Evolutionary conservation across 2,888 invertebrate species (phyloP).

Genomic region (Epirrita christyi): DNA sequence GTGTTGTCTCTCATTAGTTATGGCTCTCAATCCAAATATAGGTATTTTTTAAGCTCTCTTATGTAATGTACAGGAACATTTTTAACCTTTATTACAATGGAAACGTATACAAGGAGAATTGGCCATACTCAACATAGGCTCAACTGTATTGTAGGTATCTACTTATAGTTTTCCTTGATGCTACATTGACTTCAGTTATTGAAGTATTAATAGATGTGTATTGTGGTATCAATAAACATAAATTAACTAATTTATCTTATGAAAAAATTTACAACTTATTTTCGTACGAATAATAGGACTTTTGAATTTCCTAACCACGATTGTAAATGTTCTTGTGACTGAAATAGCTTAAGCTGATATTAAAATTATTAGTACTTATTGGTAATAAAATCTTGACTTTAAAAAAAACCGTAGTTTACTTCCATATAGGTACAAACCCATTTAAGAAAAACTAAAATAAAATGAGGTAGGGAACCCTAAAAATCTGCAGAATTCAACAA

Average conservation of each 20-base stretch:
- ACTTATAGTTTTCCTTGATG: neutral
- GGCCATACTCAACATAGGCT: neutral
- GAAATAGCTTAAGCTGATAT: constrained; percentile 28
- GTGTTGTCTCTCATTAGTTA: constrained; percentile 18
- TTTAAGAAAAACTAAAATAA: neutral
- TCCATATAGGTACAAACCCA: neutral
- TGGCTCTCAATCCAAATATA: constrained; percentile 37
- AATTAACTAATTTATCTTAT: neutral
- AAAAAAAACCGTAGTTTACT: constrained; percentile 6
- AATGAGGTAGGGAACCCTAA: no score
- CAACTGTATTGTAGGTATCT: neutral
- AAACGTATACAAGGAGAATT: constrained; percentile 20
- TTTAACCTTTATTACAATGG: constrained; percentile 4
- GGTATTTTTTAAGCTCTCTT: constrained; percentile 47
- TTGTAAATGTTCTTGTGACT: constrained; percentile 18
- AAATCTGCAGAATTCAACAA: no score
- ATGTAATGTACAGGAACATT: constrained; percentile 21
- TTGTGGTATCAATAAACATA: neutral
- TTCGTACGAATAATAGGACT: neutral
- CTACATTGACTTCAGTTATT: neutral
- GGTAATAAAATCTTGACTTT: constrained; percentile 12
- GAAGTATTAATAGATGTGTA: neutral
- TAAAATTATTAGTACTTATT: constrained; percentile 11
- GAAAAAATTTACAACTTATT: neutral
- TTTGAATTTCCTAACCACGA: neutral